Percentiles rank a stretch among this genome's conserved stretches.
Conservation (phyloP, 2,113 vertebrate species). For the Rafetus swinhoei region DNA sequence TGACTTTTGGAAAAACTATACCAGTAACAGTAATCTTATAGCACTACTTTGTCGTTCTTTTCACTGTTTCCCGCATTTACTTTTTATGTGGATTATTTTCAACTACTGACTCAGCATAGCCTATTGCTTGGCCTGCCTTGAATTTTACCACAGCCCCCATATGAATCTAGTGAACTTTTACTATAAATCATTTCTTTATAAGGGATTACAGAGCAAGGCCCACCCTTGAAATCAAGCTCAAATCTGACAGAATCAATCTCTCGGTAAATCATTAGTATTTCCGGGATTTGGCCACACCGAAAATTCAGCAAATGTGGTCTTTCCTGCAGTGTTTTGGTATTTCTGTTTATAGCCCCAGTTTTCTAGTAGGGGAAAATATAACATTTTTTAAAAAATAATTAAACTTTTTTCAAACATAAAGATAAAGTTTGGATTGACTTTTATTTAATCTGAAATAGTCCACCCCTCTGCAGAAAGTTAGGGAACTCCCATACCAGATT, state of each 20-base stretch:
- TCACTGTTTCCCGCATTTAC: background rate
- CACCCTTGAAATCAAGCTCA: slow-evolving; percentile 12
- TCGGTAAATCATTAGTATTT: background rate
- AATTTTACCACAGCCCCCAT: background rate
- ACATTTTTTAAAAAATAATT: background rate
- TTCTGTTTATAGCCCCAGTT: background rate
- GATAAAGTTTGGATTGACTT: background rate
- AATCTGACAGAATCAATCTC: slow-evolving; percentile 1
- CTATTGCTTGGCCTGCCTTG: background rate
- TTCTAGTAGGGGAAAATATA: background rate
- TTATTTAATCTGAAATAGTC: background rate
- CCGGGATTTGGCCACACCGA: slow-evolving; percentile 44
- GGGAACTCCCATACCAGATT: too few relatives aligned
- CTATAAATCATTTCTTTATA: background rate
- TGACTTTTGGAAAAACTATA: slow-evolving; percentile 46
- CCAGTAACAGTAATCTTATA: slow-evolving; percentile 4
- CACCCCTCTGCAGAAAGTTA: background rate
- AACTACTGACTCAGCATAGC: background rate
- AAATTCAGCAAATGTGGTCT: slow-evolving; percentile 51
- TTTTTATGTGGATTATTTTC: slow-evolving; percentile 17
- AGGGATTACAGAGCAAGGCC: background rate
- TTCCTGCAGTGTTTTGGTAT: slow-evolving; percentile 42
- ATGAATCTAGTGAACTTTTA: background rate
- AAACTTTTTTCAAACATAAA: background rate
- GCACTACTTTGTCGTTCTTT: background rate